phyloP scores from a whole-genome alignment of 2,888 invertebrate species.

The Lithophane socia region DNA sequence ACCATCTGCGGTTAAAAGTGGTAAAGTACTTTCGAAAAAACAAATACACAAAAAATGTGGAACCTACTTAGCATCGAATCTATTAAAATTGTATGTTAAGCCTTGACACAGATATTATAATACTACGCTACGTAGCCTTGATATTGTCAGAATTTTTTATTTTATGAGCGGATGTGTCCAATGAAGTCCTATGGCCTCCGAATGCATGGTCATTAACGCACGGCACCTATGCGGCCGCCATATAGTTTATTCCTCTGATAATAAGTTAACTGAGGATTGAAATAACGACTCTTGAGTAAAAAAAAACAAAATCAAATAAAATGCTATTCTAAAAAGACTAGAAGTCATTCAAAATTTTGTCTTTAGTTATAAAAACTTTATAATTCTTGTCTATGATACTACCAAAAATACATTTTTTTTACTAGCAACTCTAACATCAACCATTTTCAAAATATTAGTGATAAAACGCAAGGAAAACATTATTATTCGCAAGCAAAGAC shows the following conservation, averaged over 20 bases:
- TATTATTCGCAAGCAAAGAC: background rate
- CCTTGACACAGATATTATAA: no score
- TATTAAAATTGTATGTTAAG: no score
- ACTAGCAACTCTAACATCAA: constrained; percentile 22
- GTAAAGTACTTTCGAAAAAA: no score
- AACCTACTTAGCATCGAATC: no score
- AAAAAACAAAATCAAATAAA: background rate
- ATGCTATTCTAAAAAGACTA: constrained; percentile 2
- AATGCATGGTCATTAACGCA: no score
- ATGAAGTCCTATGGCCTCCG: no score
- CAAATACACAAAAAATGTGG: no score
- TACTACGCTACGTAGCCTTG: no score
- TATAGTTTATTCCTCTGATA: background rate
- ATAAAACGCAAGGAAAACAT: background rate
- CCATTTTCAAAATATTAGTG: background rate
- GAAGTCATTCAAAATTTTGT: background rate
- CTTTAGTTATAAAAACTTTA: constrained; percentile 3
- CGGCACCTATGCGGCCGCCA: background rate
- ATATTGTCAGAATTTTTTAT: no score
- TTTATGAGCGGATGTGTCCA: no score
- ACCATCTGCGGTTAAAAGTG: no score
- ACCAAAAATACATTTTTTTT: background rate
- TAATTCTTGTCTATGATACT: background rate
- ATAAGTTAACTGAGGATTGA: background rate
- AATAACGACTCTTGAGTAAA: background rate